Evolutionary conservation across 2,113 vertebrate species (phyloP).

Genomic region (Rhea pennata): DNA sequence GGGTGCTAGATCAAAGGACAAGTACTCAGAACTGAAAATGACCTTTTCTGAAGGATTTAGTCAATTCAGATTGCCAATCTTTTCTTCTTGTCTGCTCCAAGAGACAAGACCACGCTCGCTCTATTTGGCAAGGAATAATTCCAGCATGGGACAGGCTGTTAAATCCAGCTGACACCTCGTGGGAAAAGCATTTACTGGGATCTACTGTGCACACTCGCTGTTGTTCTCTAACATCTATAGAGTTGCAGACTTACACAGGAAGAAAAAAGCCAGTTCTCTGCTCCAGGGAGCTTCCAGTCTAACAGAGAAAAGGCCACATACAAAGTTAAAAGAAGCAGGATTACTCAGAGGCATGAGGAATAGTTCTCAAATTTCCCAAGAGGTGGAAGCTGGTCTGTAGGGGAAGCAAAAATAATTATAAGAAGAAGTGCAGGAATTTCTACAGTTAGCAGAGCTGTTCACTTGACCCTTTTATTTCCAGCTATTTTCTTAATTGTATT

Average conservation of each 20-base stretch:
- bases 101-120: neutral
- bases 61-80: neutral
- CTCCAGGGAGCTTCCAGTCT: neutral
- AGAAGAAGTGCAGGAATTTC: neutral
- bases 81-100: neutral
- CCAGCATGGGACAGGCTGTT: neutral
- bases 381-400: neutral
- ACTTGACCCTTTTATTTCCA: neutral
- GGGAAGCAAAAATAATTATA: neutral
- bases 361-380: neutral
- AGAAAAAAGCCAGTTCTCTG: neutral
- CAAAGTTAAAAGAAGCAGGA: neutral
- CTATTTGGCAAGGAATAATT: neutral
- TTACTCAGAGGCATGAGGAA: neutral
- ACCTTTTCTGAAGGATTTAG: neutral
- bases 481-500: neutral
- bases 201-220: neutral
- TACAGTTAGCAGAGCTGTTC: neutral
- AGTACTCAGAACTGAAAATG: neutral
- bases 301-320: neutral
- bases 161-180: neutral
- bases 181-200: conserved; percentile 14
- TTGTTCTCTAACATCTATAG: neutral
- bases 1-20: neutral
- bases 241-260: neutral